A percentile compares a stretch with the other conserved stretches of the same genome.
Evolutionary conservation across 2,113 vertebrate species (phyloP).

Genomic region (Formicarius rufipectus): DNA sequence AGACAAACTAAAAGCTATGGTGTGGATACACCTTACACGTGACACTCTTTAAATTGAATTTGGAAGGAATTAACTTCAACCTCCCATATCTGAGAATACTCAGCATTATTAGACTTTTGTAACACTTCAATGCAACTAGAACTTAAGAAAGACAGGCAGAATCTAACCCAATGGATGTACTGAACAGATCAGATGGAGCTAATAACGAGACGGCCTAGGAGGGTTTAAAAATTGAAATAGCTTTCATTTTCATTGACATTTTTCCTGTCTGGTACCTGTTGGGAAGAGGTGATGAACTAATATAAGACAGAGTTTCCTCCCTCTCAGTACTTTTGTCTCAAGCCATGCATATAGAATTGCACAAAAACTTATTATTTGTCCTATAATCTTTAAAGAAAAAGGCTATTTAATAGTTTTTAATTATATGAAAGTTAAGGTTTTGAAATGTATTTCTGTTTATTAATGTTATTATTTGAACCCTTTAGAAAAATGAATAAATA

Average conservation of each 20-base stretch:
- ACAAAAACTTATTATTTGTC: neutral
- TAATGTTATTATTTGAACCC: neutral
- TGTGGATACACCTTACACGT: neutral
- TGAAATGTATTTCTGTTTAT: neutral
- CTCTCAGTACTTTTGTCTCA: neutral
- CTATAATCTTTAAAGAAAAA: neutral
- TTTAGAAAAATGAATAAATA: neutral
- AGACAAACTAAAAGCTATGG: neutral
- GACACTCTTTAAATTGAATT: neutral
- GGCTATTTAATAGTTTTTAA: neutral
- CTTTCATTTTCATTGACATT: neutral
- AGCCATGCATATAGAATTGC: neutral
- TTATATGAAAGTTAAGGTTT: neutral
- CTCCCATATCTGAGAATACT: neutral
- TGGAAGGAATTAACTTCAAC: neutral
- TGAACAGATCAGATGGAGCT: neutral
- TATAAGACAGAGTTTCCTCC: neutral
- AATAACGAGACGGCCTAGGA: neutral
- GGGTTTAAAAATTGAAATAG: neutral
- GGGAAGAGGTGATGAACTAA: neutral
- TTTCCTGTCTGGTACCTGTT: neutral
- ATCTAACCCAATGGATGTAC: neutral
- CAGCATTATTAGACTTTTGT: neutral
- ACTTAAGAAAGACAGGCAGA: neutral
- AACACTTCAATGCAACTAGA: neutral